These are phyloP conservation scores for Hemithea aestivaria DNA, from an alignment of 2,888 invertebrate species.

Conservation along the genomic window DNA sequence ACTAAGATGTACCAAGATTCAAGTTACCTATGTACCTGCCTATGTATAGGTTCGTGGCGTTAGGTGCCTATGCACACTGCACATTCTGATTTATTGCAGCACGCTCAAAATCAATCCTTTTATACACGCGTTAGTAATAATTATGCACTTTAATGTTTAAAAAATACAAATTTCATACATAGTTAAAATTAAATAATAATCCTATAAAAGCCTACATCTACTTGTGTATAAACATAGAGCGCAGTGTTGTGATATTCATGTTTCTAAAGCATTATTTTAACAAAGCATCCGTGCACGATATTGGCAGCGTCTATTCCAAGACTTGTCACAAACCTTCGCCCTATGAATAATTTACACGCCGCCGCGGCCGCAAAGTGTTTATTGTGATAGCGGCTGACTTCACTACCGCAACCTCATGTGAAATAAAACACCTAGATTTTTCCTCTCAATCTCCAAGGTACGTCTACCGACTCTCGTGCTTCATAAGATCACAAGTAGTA, in stretches of 20 bases:
- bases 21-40: too few relatives aligned
- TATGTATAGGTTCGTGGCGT: too few relatives aligned
- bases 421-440: slow-evolving; percentile 76
- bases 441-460: slow-evolving; percentile 64
- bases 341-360: slow-evolving; percentile 66
- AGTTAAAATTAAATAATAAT: too few relatives aligned
- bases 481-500: slow-evolving; percentile 46
- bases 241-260: slow-evolving; percentile 8
- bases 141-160: too few relatives aligned
- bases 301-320: slow-evolving; percentile 50
- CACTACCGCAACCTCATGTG: slow-evolving; percentile 64
- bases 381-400: slow-evolving; percentile 67
- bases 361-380: slow-evolving; percentile 64
- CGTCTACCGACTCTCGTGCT: slow-evolving; percentile 33
- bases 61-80: too few relatives aligned
- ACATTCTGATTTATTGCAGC: too few relatives aligned
- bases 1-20: too few relatives aligned
- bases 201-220: too few relatives aligned
- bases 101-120: too few relatives aligned
- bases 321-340: slow-evolving; percentile 53
- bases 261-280: slow-evolving; percentile 13
- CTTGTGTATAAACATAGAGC: too few relatives aligned
- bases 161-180: too few relatives aligned
- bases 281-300: slow-evolving; percentile 24
- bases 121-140: too few relatives aligned